Conservation (phyloP, 2,113 vertebrate species). For the Oophaga pumilio region DNA sequence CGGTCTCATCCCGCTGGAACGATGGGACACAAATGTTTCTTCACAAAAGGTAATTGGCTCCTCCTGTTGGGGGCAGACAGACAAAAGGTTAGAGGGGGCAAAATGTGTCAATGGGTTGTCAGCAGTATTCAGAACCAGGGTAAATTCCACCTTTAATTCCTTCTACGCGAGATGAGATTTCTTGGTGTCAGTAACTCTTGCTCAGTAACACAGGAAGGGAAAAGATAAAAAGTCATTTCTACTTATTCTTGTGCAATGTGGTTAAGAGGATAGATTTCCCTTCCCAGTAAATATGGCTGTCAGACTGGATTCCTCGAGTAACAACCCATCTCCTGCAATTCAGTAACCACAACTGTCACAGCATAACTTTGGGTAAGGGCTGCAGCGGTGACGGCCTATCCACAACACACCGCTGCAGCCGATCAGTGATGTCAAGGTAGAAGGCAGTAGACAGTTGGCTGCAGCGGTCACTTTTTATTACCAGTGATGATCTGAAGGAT, state of each 20-base stretch:
- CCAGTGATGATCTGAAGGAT: too few species aligned
- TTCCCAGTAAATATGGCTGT: too few species aligned
- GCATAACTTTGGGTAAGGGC: too few species aligned
- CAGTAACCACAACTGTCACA: too few species aligned
- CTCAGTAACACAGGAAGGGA: neutral
- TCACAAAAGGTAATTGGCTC: conserved; percentile 95
- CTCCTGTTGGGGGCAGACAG: conserved; percentile 71
- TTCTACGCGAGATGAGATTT: neutral
- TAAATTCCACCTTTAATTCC: neutral
- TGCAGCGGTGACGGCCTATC: too few species aligned
- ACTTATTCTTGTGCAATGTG: neutral
- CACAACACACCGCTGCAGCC: too few species aligned
- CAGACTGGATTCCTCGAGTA: too few species aligned
- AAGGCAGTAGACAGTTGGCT: too few species aligned
- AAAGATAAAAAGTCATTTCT: neutral
- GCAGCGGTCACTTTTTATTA: too few species aligned
- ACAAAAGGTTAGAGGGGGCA: neutral
- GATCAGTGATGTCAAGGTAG: too few species aligned
- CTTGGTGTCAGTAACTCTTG: neutral
- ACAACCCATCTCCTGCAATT: too few species aligned
- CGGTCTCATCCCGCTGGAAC: conserved; percentile 90
- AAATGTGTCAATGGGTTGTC: neutral
- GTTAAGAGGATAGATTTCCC: neutral
- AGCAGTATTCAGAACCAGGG: neutral
- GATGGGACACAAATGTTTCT: conserved; percentile 89